Percentiles rank a stretch among this genome's conserved stretches.
Evolutionary conservation across 2,888 invertebrate genomes (phyloP).

Genomic region (Lasius platythorax): DNA sequence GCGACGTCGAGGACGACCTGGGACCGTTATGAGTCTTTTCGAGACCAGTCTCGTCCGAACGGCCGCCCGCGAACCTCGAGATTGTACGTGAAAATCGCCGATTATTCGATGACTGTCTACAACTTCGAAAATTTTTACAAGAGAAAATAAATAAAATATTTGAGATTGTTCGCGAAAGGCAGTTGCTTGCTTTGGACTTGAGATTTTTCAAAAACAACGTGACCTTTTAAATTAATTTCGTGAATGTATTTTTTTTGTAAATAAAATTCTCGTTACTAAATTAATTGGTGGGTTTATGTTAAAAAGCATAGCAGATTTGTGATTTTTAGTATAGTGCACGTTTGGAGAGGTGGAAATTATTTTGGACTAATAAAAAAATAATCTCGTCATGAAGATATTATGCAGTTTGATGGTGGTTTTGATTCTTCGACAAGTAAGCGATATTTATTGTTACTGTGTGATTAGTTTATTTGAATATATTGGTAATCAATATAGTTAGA

Average conservation of each 20-base stretch:
- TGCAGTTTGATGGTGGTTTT: slow-evolving; percentile 64
- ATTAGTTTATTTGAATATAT: neutral
- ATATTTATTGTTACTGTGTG: slow-evolving; percentile 22
- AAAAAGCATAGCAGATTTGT: neutral
- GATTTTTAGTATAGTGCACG: neutral
- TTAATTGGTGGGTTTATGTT: slow-evolving; percentile 5
- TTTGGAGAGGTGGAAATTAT: slow-evolving; percentile 3
- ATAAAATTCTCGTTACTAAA: neutral
- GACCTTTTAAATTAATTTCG: neutral
- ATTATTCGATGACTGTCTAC: neutral
- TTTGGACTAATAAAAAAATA: neutral
- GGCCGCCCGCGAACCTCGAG: slow-evolving; percentile 75
- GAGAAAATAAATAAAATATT: neutral
- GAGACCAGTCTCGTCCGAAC: slow-evolving; percentile 81
- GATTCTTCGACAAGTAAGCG: slow-evolving; percentile 70
- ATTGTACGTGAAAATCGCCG: slow-evolving; percentile 67
- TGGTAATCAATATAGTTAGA: neutral
- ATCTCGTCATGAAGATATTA: slow-evolving; percentile 67
- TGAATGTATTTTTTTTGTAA: neutral
- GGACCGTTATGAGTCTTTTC: slow-evolving; percentile 83
- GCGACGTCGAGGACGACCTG: slow-evolving; percentile 79
- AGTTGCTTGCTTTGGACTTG: neutral
- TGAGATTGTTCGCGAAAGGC: neutral
- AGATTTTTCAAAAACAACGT: neutral
- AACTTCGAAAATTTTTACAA: neutral